Conservation (phyloP, 2,797 vertebrate genomes). For the Eurystomus glaucurus region DNA sequence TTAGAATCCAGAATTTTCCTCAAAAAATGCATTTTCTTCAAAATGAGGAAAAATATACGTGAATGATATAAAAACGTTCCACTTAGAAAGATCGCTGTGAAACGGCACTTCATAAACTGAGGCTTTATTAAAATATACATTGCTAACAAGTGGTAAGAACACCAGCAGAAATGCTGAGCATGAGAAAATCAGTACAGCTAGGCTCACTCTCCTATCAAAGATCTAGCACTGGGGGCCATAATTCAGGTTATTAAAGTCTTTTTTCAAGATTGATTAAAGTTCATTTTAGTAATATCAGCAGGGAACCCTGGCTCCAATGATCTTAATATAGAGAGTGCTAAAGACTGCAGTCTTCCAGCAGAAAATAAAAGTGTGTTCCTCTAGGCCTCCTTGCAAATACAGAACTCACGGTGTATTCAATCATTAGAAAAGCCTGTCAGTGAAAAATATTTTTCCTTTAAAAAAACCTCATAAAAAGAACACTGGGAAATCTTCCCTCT, state of each 20-base stretch:
- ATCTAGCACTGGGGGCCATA: background rate
- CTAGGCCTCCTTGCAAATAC: background rate
- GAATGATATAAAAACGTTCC: background rate
- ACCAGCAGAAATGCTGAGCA: background rate
- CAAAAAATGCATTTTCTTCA: background rate
- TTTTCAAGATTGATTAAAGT: constrained; percentile 23
- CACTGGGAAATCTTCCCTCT: background rate
- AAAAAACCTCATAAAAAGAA: constrained; percentile 13
- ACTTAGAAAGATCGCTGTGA: background rate
- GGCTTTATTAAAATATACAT: constrained; percentile 3
- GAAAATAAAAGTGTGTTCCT: constrained; percentile 24
- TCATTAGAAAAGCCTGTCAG: background rate
- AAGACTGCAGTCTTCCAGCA: background rate
- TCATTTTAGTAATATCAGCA: constrained; percentile 22
- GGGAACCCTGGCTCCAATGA: background rate
- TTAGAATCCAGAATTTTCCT: background rate
- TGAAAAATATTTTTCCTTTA: background rate
- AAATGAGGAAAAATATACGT: background rate
- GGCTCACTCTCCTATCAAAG: background rate
- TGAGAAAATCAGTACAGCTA: background rate
- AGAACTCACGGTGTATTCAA: background rate
- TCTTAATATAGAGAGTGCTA: background rate
- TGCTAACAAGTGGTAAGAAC: constrained; percentile 30
- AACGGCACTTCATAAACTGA: background rate
- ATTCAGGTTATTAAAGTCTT: constrained; percentile 16